Conservation (phyloP, 2,113 vertebrate species). For the Sturnus vulgaris region DNA sequence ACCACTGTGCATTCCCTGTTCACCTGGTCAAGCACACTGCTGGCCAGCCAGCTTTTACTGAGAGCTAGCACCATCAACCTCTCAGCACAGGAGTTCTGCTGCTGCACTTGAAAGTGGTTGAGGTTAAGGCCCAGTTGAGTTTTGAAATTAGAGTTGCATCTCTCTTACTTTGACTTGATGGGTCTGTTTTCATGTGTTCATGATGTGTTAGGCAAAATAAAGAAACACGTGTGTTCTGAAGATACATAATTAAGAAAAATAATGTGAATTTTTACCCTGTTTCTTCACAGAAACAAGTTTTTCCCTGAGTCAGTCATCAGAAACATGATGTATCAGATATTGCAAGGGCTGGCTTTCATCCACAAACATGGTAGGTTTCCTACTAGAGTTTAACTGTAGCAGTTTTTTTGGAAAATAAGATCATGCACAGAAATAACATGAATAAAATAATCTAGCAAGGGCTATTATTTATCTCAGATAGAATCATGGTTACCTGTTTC, state of each 20-base stretch:
- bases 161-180: not conserved
- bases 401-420: not conserved
- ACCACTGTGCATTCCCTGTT: accelerated
- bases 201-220: not conserved
- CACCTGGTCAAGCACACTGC: not conserved
- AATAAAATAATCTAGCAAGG: not conserved
- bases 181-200: not conserved
- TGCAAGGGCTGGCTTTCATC: constrained; percentile 97
- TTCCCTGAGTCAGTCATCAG: constrained; percentile 97
- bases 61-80: not conserved
- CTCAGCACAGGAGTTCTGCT: not conserved
- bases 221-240: accelerated
- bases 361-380: constrained; percentile 94
- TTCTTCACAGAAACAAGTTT: constrained; percentile 89
- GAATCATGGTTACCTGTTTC: not conserved
- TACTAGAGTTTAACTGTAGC: not conserved
- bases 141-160: not conserved
- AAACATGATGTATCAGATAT: constrained; percentile 99
- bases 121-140: not conserved
- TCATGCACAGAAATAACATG: not conserved
- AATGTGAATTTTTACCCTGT: constrained; percentile 65
- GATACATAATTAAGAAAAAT: not conserved
- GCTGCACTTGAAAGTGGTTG: not conserved
- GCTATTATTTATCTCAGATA: not conserved
- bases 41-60: not conserved